Base-by-base conservation (phyloP, 1,140 invertebrate species). In the Psilanteris sp. region DNA sequence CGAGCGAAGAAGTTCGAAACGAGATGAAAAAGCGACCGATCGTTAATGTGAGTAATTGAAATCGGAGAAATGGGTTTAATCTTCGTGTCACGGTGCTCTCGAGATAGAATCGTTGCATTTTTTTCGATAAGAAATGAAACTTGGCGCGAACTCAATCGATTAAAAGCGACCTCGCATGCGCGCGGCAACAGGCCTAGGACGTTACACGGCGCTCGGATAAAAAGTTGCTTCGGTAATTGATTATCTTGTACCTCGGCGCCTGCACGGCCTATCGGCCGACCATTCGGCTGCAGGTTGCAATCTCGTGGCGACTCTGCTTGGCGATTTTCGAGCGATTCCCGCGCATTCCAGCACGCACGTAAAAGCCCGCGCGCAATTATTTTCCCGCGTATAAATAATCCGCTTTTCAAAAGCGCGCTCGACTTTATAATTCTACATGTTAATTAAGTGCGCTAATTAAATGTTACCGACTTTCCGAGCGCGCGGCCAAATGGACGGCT, bases 191-290 rank as follows among this genome's bases (percentile, higher is more conserved):
- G 36, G 44, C 52, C 66, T 29, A 64, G 37, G 74, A 81, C 77
- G 76, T 79, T 79, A 77, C 80, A 74, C 64, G 67, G 15, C n/a
- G 11, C 54, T 75, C 59, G 78, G 9, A 75, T 68, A 83, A 81
- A 79, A 81, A 78, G 81, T 82, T 79, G 79, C 79, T 54, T 74
- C 70, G 77, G 81, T 84, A 84, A 84, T 84, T 84, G 81, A 83
- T 84, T 84, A 84, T 84, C 83, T 81, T 81, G 83, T 78, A 75
- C 48, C 76, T 64, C 71, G 77, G 77, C 77, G 77, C 77, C 71
- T 75, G 64, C 26, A 39, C 73, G 16, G 52, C 41, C 59, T 34
- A 73, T 73, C 67, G 61, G 29, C 57, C 41, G 26, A 57, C 55
- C 72, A 64, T 68, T 70, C 54, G 37, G 43, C 5, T 36, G 37